phyloP scores from a whole-genome alignment of 2,113 vertebrate species.

The Dipodomys stephensi region DNA sequence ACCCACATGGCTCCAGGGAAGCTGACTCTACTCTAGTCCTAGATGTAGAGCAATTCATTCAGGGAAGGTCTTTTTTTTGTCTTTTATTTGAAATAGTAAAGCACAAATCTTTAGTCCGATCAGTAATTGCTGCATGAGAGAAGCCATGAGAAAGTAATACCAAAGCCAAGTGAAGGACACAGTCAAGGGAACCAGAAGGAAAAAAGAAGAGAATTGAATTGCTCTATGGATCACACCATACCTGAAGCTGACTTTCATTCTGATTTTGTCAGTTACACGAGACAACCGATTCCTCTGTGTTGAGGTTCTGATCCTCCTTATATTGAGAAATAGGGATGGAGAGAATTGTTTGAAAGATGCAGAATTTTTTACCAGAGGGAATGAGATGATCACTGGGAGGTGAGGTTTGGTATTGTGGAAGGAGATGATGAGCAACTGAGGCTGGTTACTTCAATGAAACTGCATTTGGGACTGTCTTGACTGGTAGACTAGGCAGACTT shows the following conservation, averaged over 20 bases:
- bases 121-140: background rate
- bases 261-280: background rate
- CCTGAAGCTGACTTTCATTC: background rate
- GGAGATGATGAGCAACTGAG: background rate
- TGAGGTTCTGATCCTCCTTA: background rate
- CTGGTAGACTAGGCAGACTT: too few species aligned
- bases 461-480: background rate
- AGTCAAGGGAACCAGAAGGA: background rate
- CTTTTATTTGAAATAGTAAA: background rate
- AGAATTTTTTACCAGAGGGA: background rate
- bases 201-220: background rate
- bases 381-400: background rate
- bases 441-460: background rate
- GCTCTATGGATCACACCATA: background rate
- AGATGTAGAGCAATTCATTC: background rate
- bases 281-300: rapidly evolving
- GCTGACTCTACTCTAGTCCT: background rate
- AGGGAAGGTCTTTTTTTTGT: background rate
- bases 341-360: background rate
- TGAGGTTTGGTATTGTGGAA: background rate
- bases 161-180: background rate
- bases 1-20: too few species aligned
- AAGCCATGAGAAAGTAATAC: background rate
- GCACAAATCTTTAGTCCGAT: background rate
- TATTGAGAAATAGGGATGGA: background rate